These are phyloP conservation scores for Tragelaphus strepsiceros DNA, from an alignment of 2,113 vertebrate genomes.

Conservation along the genomic window DNA sequence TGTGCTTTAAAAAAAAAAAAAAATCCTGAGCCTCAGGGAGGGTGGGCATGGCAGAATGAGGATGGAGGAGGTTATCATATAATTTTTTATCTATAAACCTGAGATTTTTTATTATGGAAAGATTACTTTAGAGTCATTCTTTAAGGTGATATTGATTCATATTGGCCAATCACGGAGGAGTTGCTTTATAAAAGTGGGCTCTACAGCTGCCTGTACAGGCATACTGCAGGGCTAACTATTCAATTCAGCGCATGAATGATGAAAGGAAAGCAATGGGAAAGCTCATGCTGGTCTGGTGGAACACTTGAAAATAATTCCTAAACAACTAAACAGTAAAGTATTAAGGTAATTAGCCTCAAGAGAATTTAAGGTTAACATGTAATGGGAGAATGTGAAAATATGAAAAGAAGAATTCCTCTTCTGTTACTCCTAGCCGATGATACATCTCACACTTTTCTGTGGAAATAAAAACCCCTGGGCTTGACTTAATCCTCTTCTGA, in stretches of 20 bases:
- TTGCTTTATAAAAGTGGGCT: neutral
- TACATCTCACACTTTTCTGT: neutral
- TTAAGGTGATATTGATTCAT: neutral
- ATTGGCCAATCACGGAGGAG: accelerated
- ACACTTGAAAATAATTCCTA: neutral
- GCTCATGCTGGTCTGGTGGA: neutral
- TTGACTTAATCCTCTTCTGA: neutral
- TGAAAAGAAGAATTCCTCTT: neutral
- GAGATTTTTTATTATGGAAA: neutral
- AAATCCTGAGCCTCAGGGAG: neutral
- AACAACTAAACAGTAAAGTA: neutral
- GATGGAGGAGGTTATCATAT: neutral
- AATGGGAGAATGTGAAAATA: neutral
- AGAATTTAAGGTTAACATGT: neutral
- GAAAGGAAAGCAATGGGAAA: neutral
- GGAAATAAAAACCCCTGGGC: neutral
- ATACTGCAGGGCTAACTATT: neutral
- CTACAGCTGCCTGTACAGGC: accelerated
- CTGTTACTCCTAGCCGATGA: neutral
- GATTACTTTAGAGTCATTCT: neutral
- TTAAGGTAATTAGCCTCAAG: neutral
- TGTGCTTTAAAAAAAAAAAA: neutral
- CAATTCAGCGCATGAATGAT: neutral
- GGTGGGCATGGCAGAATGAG: neutral
- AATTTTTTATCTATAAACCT: neutral